phyloP scores from a whole-genome alignment of 1,140 invertebrate species.

The Oscheius sp. region DNA sequence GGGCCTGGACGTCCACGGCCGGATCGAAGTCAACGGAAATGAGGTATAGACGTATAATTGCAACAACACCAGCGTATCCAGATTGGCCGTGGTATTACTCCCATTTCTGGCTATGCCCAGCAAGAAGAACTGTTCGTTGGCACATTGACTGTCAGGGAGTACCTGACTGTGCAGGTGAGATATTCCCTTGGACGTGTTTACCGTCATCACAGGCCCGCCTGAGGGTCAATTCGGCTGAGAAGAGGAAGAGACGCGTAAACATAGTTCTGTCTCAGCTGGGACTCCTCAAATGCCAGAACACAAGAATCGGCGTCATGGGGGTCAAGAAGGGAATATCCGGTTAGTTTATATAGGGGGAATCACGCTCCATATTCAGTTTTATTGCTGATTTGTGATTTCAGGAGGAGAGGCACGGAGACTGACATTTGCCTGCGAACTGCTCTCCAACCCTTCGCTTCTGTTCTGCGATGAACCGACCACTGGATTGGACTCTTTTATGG shows the following conservation, averaged over 20 bases:
- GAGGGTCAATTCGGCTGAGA: background rate
- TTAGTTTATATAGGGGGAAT: background rate
- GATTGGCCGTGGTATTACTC: conserved; percentile 59
- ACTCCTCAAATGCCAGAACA: conserved; percentile 54
- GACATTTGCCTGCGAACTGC: conserved; percentile 66
- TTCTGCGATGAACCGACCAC: conserved; percentile 81
- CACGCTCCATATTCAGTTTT: background rate
- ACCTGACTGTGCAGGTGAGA: conserved; percentile 65
- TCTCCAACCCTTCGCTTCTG: conserved; percentile 74
- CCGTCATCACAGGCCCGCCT: conserved; percentile 10
- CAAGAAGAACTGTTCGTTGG: conserved; percentile 68
- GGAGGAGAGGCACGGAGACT: conserved; percentile 65
- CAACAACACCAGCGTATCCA: background rate
- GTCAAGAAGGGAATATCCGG: conserved; percentile 51
- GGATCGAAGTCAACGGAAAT: conserved; percentile 53
- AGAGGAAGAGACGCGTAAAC: conserved; percentile 18
- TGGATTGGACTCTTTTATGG: conserved; percentile 77
- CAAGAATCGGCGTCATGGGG: conserved; percentile 52
- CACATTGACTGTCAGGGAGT: conserved; percentile 67
- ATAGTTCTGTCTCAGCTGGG: conserved; percentile 57
- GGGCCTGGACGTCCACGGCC: conserved; percentile 52
- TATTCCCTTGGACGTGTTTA: background rate
- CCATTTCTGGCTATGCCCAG: conserved; percentile 66
- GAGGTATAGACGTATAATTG: background rate
- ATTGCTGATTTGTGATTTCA: conserved; percentile 52